phyloP scores from a whole-genome alignment of 2,888 invertebrate genomes.

The Rotaria magnacalcarata region DNA sequence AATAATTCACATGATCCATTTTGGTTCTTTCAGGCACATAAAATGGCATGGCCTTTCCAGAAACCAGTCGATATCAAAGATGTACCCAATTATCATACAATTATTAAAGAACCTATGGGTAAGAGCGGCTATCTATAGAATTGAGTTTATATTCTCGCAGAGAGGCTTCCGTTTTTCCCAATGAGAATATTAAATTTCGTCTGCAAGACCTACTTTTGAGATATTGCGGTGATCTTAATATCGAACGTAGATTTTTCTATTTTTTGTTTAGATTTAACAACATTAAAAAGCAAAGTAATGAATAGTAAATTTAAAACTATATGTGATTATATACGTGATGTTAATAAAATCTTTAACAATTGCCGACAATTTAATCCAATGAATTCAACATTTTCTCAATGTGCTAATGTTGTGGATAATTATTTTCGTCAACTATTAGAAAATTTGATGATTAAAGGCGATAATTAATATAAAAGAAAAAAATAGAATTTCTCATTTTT shows the following conservation, averaged over 20 bases:
- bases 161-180: no score
- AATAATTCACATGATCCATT: background rate
- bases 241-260: no score
- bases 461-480: background rate
- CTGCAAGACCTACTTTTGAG: no score
- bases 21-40: conserved; percentile 69
- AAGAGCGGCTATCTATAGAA: conserved; percentile 67
- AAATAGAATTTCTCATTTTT: background rate
- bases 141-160: no score
- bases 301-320: conserved; percentile 76
- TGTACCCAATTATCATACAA: conserved; percentile 89
- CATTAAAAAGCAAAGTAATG: conserved; percentile 75
- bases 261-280: conserved; percentile 75
- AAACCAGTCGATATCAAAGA: conserved; percentile 91
- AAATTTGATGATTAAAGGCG: conserved; percentile 18
- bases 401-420: conserved; percentile 87
- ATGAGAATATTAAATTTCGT: no score
- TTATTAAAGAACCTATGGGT: conserved; percentile 61
- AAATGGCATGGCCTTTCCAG: conserved; percentile 95
- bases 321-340: conserved; percentile 90
- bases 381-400: conserved; percentile 89
- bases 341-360: conserved; percentile 97
- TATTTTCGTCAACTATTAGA: conserved; percentile 66
- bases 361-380: conserved; percentile 94
- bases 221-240: no score